phyloP scores from a whole-genome alignment of 2,797 vertebrate species.

The Chrosomus eos region DNA sequence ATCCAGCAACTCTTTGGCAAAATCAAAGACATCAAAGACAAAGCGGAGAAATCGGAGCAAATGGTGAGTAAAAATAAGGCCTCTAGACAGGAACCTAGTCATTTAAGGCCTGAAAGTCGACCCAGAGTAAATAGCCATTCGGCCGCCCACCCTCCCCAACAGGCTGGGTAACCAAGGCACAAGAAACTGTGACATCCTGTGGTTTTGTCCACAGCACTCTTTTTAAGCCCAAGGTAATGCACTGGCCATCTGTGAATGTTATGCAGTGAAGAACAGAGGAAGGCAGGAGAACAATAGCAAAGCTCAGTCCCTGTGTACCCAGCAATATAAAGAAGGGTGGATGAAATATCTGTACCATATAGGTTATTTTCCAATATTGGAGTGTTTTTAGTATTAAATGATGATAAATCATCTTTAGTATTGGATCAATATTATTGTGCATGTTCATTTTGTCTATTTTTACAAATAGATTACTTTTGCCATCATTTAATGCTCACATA shows the following conservation, averaged over 20 bases:
- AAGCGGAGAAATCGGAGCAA: constrained; percentile 99
- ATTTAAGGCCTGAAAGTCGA: constrained; percentile 51
- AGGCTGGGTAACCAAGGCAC: constrained; percentile 18
- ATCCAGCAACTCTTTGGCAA: constrained; percentile 98
- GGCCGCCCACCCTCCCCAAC: constrained; percentile 28
- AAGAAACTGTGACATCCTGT: constrained; percentile 58
- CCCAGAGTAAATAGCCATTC: constrained; percentile 45
- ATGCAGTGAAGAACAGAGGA: constrained; percentile 53
- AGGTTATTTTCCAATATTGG: not conserved
- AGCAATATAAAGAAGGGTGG: constrained; percentile 31
- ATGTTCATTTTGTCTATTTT: not conserved
- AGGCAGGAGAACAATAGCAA: constrained; percentile 58
- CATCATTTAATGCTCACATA: not conserved
- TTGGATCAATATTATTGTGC: not conserved
- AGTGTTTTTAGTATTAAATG: not conserved
- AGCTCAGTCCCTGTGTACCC: constrained; percentile 46
- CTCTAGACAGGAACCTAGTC: constrained; percentile 52
- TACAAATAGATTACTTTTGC: not conserved
- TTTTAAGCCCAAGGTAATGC: constrained; percentile 52
- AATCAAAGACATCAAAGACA: constrained; percentile 99
- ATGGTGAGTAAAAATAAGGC: constrained; percentile 83
- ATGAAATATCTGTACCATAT: not conserved
- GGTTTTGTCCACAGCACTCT: constrained; percentile 44
- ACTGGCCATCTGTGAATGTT: constrained; percentile 51
- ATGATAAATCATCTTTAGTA: not conserved